phyloP scores from a whole-genome alignment of 2,113 vertebrate species.

The Delphinapterus leucas region DNA sequence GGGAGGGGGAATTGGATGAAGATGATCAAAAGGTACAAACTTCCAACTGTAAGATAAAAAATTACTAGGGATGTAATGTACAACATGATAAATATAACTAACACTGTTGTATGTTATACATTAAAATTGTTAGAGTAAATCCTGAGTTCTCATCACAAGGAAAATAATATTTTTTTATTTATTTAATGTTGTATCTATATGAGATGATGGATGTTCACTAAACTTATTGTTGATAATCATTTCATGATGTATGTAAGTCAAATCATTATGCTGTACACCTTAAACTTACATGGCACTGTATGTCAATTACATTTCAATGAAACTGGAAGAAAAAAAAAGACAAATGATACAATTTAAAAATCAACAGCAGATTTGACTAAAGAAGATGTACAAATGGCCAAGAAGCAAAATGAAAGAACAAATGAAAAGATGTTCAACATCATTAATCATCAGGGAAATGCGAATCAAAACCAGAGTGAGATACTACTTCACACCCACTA shows the following conservation, averaged over 20 bases:
- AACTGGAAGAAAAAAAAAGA: neutral
- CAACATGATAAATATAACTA: neutral
- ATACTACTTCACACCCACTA: neutral
- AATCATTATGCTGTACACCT: neutral
- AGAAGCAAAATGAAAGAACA: neutral
- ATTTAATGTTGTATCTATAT: no score
- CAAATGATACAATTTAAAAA: neutral
- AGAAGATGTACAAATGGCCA: neutral
- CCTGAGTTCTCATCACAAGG: neutral
- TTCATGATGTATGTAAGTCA: neutral
- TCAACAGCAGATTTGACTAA: neutral
- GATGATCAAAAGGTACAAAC: no score
- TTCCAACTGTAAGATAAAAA: neutral
- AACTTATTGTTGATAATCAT: no score
- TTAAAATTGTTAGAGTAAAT: neutral
- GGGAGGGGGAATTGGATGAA: no score
- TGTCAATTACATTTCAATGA: neutral
- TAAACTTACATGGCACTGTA: neutral
- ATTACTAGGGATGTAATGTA: neutral
- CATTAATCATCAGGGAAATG: neutral
- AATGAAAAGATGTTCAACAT: neutral
- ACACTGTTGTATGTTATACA: neutral
- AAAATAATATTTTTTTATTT: no score
- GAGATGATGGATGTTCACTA: no score
- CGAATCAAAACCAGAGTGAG: neutral